A percentile compares a stretch with the other conserved stretches of the same genome.
Conservation (phyloP, 2,888 invertebrate genomes). For the Watsonalla binaria region DNA sequence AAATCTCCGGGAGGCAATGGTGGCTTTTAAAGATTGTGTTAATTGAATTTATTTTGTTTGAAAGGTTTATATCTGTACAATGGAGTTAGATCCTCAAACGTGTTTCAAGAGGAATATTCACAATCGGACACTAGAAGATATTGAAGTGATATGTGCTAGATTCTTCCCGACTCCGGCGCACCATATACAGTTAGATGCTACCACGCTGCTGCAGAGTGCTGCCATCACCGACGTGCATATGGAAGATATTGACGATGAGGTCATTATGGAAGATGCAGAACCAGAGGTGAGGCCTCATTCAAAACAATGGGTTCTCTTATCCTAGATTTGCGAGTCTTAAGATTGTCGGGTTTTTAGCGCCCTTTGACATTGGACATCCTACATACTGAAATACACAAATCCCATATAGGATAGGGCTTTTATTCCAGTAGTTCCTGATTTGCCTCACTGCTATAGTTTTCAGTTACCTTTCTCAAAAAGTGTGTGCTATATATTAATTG, state of each 20-base stretch:
- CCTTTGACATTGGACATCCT: too few relatives aligned
- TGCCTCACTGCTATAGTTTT: too few relatives aligned
- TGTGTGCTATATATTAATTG: too few relatives aligned
- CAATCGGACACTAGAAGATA: constrained; percentile 86
- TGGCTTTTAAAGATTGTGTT: background rate
- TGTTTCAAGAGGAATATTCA: constrained; percentile 93
- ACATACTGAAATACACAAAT: too few relatives aligned
- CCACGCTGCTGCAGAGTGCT: constrained; percentile 89
- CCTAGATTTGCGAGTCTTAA: too few relatives aligned
- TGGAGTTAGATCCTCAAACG: constrained; percentile 87
- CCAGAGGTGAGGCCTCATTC: constrained; percentile 63
- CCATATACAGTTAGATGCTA: constrained; percentile 89
- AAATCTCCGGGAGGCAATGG: too few relatives aligned
- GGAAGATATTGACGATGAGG: constrained; percentile 82
- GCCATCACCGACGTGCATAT: constrained; percentile 91
- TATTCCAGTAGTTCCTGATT: too few relatives aligned
- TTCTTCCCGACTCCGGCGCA: constrained; percentile 91
- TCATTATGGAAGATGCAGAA: constrained; percentile 56
- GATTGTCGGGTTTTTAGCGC: too few relatives aligned
- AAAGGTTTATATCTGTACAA: constrained; percentile 93
- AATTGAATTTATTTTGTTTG: constrained; percentile 15
- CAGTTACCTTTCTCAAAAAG: too few relatives aligned
- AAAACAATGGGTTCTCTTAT: background rate
- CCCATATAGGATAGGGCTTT: too few relatives aligned
- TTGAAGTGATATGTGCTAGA: constrained; percentile 82